Base-by-base conservation (phyloP, 2,888 invertebrate genomes). In the Adineta ricciae region DNA sequence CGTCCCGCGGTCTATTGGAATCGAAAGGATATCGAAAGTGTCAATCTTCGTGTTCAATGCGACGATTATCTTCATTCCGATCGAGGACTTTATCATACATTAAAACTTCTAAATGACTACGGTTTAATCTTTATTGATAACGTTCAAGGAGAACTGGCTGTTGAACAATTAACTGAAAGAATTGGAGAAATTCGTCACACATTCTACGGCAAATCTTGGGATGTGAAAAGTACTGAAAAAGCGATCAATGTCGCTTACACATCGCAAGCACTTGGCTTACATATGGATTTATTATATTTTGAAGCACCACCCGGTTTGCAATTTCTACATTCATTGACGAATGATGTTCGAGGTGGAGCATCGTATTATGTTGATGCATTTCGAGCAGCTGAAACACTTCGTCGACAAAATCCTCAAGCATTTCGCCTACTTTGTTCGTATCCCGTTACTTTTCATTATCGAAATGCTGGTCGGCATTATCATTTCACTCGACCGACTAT, bases 251-350 rank as follows among this genome's bases (percentile, higher is more conserved):
- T 89, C 19, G 89, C 89, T 14, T 89, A 89, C 87, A 87, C 88
- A 8, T 86, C 84, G 16, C 88, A 86, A 24, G 85, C 84, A 19
- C 87, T 89, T n/a, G 88, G 87, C 83, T 87, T 88, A 83, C 89
- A 89, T 86, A 88, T 88, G 88, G 89, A 89, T 86, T 87, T 89
- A 16, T 88, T 88, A 24, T 89, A 89, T 86, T 89, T 89, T 84
- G 89, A 89, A 85, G 89, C 89, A 16, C 88, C 89, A 14, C 89
- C 89, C 2, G 89, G 89, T 2, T 86, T 89, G 9, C 89, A 89
- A 86, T 86, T 89, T 46, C 87, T 89, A 0, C 89, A 89, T 86
- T 89, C 89, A 86, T 83, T 89, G 19, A 86, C 87, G 88, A 89
- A 87, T 21, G 84, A 54, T 85, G 89, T 89, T 19, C 86, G 86